Conservation (phyloP, 2,797 vertebrate genomes). For the Pampus argenteus region DNA sequence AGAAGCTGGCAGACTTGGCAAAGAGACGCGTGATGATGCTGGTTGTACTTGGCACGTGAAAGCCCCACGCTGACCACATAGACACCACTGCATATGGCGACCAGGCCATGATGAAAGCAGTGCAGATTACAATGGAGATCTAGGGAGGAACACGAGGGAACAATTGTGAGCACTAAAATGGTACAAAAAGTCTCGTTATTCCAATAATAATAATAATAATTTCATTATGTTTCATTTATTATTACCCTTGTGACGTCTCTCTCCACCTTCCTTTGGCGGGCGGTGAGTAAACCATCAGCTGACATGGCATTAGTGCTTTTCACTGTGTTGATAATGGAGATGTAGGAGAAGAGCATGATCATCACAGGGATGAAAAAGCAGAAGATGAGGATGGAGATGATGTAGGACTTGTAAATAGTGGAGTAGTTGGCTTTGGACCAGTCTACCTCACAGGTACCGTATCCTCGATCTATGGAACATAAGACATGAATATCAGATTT, state of each 20-base stretch:
- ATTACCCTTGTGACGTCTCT: constrained; percentile 88
- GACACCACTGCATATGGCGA: constrained; percentile 94
- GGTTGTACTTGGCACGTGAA: constrained; percentile 87
- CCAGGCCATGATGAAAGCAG: constrained; percentile 91
- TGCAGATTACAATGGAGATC: constrained; percentile 92
- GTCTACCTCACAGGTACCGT: constrained; percentile 91
- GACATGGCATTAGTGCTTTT: constrained; percentile 88
- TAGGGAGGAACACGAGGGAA: constrained; percentile 65
- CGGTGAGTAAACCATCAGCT: constrained; percentile 82
- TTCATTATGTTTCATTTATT: too few species aligned
- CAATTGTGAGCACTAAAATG: constrained; percentile 43
- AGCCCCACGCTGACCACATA: constrained; percentile 91
- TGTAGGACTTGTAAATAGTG: constrained; percentile 91
- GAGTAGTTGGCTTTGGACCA: constrained; percentile 94
- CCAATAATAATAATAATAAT: too few species aligned
- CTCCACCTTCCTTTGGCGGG: constrained; percentile 87
- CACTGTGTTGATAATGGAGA: constrained; percentile 91
- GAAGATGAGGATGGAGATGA: constrained; percentile 90
- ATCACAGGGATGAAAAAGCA: constrained; percentile 89
- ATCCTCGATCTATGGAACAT: constrained; percentile 84
- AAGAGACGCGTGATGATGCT: constrained; percentile 91
- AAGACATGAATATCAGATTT: constrained; percentile 21
- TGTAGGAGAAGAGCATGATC: constrained; percentile 88
- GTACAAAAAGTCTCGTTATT: too few species aligned
- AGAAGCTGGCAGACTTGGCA: constrained; percentile 92